Evolutionary conservation across 2,113 vertebrate species (phyloP).

Genomic region (Solea solea): DNA sequence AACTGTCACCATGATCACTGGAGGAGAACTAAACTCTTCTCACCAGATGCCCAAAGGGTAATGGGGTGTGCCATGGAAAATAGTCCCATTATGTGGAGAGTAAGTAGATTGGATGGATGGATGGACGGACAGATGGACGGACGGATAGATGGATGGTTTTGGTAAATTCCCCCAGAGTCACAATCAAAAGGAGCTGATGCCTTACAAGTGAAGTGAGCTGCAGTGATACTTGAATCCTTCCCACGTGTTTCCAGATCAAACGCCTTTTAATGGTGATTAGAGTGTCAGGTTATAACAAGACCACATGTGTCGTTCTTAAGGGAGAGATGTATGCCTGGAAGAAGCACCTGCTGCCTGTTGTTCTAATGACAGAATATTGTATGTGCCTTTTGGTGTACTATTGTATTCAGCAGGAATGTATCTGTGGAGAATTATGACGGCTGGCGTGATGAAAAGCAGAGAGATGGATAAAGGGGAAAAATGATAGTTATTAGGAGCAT

Average conservation of each 20-base stretch:
- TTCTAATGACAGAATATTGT: conserved; percentile 41
- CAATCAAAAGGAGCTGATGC: conserved; percentile 28
- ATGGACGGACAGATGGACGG: background rate
- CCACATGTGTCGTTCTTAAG: conserved; percentile 36
- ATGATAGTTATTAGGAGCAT: conserved; percentile 16
- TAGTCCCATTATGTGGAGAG: conserved; percentile 16
- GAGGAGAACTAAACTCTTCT: conserved; percentile 44
- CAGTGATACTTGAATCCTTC: conserved; percentile 19
- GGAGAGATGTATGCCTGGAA: conserved; percentile 18
- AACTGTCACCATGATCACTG: conserved; percentile 49
- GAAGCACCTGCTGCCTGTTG: conserved; percentile 39
- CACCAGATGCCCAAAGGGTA: conserved; percentile 48
- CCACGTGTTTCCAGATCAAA: conserved; percentile 62
- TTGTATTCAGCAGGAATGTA: conserved; percentile 12
- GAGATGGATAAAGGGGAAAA: conserved; percentile 23
- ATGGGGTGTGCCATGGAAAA: conserved; percentile 39
- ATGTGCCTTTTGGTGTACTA: conserved; percentile 19
- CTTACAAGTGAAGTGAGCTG: conserved; percentile 18
- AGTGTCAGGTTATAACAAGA: conserved; percentile 46
- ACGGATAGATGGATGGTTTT: background rate
- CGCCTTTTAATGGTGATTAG: conserved; percentile 55
- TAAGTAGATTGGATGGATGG: conserved; percentile 11
- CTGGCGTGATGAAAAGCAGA: conserved; percentile 10
- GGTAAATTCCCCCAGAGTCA: background rate
- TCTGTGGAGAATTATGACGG: conserved; percentile 3